Evolutionary conservation across 2,888 invertebrate species (phyloP), one percentile per base, ranked within the genome.

Genomic region (Ennomos fuscantarius): DNA sequence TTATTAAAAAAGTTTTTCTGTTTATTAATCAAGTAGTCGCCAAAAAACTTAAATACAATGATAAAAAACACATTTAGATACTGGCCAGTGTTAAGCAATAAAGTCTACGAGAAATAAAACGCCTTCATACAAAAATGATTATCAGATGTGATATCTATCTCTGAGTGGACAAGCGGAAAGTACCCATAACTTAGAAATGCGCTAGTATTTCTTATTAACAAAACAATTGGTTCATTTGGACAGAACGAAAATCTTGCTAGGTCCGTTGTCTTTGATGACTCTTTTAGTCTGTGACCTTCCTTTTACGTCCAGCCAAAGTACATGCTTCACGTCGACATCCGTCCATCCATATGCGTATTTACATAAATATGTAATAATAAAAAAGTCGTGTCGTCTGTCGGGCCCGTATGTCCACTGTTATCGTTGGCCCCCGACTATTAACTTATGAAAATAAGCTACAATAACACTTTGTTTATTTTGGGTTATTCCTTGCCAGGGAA

Each of bases 391-490:
- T 69, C 63, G 72, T 65, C 65, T 58, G 66, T 60, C 68, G 40
- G 60, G 41, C 54, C 54, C 56, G 65, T 54, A 63, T 49, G 63
- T 58, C 59, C 59, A 58, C 56, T 66, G 68, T 68, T 66, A 66
- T 66, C 63, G 63, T 61, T 60, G 66, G 65, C 63, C 68, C 73
- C 75, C 73, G 73, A 80, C 90, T 90, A 89, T 91, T 90, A 91
- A 90, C 89, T 89, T 91, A 91, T 89, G 89, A 91, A 90, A 91
- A 91, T 90, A 91, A 89, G 89, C 85, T 89, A 85, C 89, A 89
- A 89, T 90, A 91, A 90, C 88, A 89, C 84, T 84, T 86, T 90
- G 89, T 90, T 90, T 90, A 88, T 89, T 88, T 82, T 88, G 79
- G 86, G 88, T 87, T 87, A 86, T 86, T 82, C 81, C 80, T 85